These are phyloP conservation scores for Clepsis dumicolana DNA, from an alignment of 2,888 invertebrate species.

Conservation along the genomic window DNA sequence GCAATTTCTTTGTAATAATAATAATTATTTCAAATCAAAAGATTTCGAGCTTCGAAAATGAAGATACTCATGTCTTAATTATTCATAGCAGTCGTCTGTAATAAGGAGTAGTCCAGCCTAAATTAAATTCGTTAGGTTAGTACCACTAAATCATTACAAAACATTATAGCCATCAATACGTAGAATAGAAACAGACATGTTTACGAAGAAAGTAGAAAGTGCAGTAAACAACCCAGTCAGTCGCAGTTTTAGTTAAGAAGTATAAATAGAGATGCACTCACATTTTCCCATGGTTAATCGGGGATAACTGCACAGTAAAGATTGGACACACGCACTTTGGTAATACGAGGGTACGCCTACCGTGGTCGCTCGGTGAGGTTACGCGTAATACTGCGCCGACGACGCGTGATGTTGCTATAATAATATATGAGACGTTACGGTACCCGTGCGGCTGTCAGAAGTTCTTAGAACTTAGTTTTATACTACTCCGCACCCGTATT, in stretches of 20 bases:
- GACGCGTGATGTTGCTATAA: slow-evolving; percentile 18
- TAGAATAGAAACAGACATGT: not conserved
- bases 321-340: not conserved
- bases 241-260: not conserved
- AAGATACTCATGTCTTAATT: no score
- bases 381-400: slow-evolving; percentile 25
- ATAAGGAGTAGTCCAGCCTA: not conserved
- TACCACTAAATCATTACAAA: not conserved
- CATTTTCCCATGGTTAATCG: slow-evolving; percentile 36
- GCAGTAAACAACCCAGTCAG: not conserved
- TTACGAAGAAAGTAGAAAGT: slow-evolving; percentile 8
- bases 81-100: no score
- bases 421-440: slow-evolving; percentile 30
- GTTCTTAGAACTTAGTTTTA: not conserved
- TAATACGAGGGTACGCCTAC: not conserved
- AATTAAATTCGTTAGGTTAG: not conserved
- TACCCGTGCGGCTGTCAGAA: slow-evolving; percentile 1
- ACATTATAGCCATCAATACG: not conserved
- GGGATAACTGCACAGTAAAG: not conserved
- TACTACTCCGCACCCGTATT: slow-evolving; percentile 13
- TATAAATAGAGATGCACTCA: slow-evolving; percentile 15
- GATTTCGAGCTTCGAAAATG: no score
- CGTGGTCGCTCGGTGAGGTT: slow-evolving; percentile 10
- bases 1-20: no score
- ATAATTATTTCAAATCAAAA: no score